phyloP scores from a whole-genome alignment of 2,113 vertebrate genomes.

The Actinemys pallida region DNA sequence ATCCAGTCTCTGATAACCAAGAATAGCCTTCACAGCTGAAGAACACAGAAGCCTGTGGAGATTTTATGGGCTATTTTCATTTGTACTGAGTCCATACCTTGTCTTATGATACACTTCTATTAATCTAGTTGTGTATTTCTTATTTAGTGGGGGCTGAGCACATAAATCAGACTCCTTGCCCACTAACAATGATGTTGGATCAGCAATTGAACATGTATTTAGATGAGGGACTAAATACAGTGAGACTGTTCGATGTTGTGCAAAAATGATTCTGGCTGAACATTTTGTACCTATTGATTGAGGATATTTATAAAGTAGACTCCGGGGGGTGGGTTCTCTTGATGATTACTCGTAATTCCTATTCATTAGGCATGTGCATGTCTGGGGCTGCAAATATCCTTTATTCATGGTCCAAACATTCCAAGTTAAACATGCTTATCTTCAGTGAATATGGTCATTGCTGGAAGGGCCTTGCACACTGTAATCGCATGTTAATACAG shows the following conservation, averaged over 20 bases:
- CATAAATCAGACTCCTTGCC: neutral
- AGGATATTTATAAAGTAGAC: neutral
- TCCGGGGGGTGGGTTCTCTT: neutral
- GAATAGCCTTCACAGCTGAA: neutral
- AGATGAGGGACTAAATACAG: neutral
- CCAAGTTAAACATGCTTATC: neutral
- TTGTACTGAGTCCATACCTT: neutral
- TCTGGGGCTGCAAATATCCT: neutral
- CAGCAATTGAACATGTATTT: neutral
- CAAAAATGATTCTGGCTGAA: neutral
- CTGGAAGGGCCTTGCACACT: neutral
- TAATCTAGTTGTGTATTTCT: neutral
- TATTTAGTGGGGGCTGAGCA: neutral
- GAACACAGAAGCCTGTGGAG: neutral
- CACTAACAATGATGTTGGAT: neutral
- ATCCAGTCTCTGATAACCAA: neutral
- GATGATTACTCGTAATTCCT: neutral
- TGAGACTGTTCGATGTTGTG: neutral
- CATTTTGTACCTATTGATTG: neutral
- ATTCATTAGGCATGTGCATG: neutral
- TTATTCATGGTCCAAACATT: neutral
- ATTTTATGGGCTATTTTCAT: neutral
- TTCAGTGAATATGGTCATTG: neutral
- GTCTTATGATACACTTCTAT: neutral
- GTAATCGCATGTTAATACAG: neutral